Evolutionary conservation across 1,140 invertebrate species (phyloP).

Genomic region (Holcopasites calliopsidis): DNA sequence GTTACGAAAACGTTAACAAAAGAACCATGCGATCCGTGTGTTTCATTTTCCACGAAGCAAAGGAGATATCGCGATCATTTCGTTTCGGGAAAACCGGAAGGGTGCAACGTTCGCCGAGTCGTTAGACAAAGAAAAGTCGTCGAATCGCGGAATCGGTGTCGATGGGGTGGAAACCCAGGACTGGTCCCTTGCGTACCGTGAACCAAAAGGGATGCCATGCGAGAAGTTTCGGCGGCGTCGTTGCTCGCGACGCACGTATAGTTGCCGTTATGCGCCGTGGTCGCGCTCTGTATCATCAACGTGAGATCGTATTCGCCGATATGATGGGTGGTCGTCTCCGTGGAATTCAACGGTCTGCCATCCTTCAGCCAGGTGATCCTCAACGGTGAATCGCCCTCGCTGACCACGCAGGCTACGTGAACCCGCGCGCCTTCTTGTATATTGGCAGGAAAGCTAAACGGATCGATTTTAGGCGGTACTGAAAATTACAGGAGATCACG

Average conservation of each 20-base stretch:
- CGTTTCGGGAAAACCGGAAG: too few relatives aligned
- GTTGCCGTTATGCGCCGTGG: slow-evolving; percentile 89
- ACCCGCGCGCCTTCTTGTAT: slow-evolving; percentile 80
- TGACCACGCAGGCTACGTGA: slow-evolving; percentile 84
- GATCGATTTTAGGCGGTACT: slow-evolving; percentile 83
- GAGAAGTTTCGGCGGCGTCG: slow-evolving; percentile 85
- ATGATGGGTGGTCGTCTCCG: slow-evolving; percentile 72
- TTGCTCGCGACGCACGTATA: slow-evolving; percentile 94
- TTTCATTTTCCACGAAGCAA: too few relatives aligned
- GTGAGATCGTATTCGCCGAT: slow-evolving; percentile 79
- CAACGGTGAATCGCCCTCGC: slow-evolving; percentile 85
- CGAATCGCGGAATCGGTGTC: too few relatives aligned
- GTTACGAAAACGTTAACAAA: too few relatives aligned
- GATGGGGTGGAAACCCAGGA: background rate
- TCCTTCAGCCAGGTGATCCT: slow-evolving; percentile 85
- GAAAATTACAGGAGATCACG: slow-evolving; percentile 70
- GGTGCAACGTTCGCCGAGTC: background rate
- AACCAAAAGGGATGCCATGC: slow-evolving; percentile 78
- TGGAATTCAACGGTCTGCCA: slow-evolving; percentile 69
- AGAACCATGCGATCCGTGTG: too few relatives aligned
- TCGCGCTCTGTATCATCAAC: slow-evolving; percentile 76
- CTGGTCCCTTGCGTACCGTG: slow-evolving; percentile 77
- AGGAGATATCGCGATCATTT: too few relatives aligned
- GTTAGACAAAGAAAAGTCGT: background rate
- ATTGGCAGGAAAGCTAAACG: slow-evolving; percentile 82